Evolutionary conservation across 1,140 invertebrate species (phyloP), one percentile per base, ranked within the genome.

Genomic region (Rhagoletis pomonella): DNA sequence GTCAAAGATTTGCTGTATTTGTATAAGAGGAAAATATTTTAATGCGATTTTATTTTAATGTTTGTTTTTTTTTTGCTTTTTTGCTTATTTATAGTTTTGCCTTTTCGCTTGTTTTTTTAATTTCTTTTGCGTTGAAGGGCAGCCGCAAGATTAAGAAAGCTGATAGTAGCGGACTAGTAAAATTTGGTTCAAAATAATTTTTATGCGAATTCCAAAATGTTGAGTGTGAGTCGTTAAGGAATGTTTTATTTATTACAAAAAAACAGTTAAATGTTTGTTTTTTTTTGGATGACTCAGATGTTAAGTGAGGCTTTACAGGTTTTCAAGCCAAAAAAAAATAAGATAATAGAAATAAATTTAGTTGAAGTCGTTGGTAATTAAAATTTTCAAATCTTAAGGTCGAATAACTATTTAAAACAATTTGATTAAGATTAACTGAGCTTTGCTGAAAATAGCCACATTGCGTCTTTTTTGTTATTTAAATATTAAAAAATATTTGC

Each of bases 151-250:
- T 81, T n/a, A 81, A 14, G 9, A 7, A 19, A 14, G 29, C 73
- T 81, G 73, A 81, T 81, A 81, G 55, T 55, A 47, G 47, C 47
- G 44, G 73, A 55, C 73, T 81, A 81, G 47, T 81, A 55, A 81
- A 55, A 81, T 55, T 29, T 55, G 10, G 6, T 19, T 81, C 47
- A 55, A 81, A 81, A n/a, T 55, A 17, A 81, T 50, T 81, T 81
- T 81, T 55, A 81, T 81, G 73, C n/a, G 73, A 81, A 81, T 81
- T 55, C 73, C 73, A 81, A 81, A 29, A 19, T 19, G 73, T 81
- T 81, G 73, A 81, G 47, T 81, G 47, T 58, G 44, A 47, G 44
- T 81, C 42, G 69, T 73, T 10, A 55, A n/a, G n/a, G 7, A 67
- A 67, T 55, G 47, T 19, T 19, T 58, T 55, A 4, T 19, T 58